Percentiles rank a stretch among this genome's conserved stretches.
These are phyloP conservation scores for Ochropleura leucogaster DNA, from an alignment of 2,888 invertebrate genomes.

Conservation along the genomic window DNA sequence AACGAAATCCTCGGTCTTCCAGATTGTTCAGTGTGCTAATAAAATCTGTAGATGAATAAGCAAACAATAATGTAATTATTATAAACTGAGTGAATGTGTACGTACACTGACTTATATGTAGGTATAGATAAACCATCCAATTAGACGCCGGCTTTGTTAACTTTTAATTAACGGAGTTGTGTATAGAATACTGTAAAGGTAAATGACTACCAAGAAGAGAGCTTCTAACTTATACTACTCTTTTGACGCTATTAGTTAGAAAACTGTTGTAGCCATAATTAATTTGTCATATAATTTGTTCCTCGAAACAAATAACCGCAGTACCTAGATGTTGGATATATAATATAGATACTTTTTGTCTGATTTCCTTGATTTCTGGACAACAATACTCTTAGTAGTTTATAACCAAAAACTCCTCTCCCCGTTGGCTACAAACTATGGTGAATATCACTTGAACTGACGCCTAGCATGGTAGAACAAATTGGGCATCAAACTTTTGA, in stretches of 20 bases:
- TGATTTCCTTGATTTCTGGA: neutral
- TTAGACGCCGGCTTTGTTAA: conserved; percentile 79
- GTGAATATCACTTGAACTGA: neutral
- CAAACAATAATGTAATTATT: conserved; percentile 62
- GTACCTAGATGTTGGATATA: neutral
- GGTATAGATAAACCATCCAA: conserved; percentile 77
- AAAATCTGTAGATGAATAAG: conserved; percentile 44
- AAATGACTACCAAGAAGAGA: conserved; percentile 61
- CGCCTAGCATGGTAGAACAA: neutral
- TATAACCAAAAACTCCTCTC: neutral
- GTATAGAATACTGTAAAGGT: conserved; percentile 68
- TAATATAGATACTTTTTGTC: neutral
- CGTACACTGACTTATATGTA: conserved; percentile 55
- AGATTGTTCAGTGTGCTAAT: conserved; percentile 32
- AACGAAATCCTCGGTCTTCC: conserved; percentile 22
- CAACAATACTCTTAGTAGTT: neutral
- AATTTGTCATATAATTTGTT: conserved; percentile 27
- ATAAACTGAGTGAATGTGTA: conserved; percentile 52
- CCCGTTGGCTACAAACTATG: too few species aligned
- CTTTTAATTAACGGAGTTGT: conserved; percentile 81
- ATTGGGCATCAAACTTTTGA: neutral
- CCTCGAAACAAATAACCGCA: conserved; percentile 1
- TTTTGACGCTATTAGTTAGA: conserved; percentile 47
- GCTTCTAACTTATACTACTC: conserved; percentile 44
- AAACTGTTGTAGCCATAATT: conserved; percentile 44